Evolutionary conservation across 1,140 invertebrate species (phyloP), one percentile per base, ranked within the genome.

Genomic region (Oncopodura yosiiana): DNA sequence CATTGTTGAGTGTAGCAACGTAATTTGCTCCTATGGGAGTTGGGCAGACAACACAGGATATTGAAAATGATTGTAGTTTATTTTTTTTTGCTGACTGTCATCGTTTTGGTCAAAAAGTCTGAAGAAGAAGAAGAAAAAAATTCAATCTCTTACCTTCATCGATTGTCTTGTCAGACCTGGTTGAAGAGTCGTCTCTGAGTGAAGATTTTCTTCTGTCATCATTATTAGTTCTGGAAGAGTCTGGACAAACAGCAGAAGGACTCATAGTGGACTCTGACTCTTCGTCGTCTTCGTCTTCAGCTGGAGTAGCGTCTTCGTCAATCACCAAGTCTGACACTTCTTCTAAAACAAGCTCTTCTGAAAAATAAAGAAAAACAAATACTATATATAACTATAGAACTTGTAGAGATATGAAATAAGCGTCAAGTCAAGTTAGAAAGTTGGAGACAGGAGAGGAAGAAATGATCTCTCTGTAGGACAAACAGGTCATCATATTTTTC

Each of bases 91-190:
- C 19, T 14, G 32, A 24, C 18, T 9, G 26, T 24, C 27, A 19
- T 18, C 43, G 14, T 16, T 19, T 19, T 2, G 27, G 19, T 24
- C 23, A 9, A 18, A 48, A n/a, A 48, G 16, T 8, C 2, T 27
- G 43, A 3, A 16, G 34, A 26, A 5, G 21, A 38, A 3, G 30
- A 34, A 6, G 30, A 14, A 8, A 6, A 34, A 6, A 14, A 49
- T 49, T 50, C 12, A 55, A 34, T 39, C 53, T 49, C 32, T 54
- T 62, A 62, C 60, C 60, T 62, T 62, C 56, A 50, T 62, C 60
- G 53, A 62, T 58, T 55, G 53, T 62, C 53, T 56, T 62, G 48
- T 62, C 56, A 56, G 46, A 53, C 37, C 43, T 41, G 14, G 51
- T 29, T 14, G 46, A 49, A 21, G 49, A 39, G 58, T 26, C 36